phyloP scores from a whole-genome alignment of 2,113 vertebrate genomes.

The Megaleporinus macrocephalus region DNA sequence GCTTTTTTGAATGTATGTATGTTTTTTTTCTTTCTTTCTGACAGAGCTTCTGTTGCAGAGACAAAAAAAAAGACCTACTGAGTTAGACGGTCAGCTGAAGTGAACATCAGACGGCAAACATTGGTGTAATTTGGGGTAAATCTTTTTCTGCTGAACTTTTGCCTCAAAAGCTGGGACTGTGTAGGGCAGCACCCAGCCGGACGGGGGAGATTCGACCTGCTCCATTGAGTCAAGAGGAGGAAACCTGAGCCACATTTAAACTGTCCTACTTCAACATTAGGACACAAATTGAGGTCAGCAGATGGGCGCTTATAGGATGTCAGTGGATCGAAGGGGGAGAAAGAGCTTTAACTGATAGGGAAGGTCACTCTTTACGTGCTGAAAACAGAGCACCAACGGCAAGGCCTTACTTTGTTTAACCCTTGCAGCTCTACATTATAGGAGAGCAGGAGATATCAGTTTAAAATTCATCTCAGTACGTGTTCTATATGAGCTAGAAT shows the following conservation, averaged over 20 bases:
- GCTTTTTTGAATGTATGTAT: too few relatives aligned
- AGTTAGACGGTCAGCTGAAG: too few relatives aligned
- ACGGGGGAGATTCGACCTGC: not conserved
- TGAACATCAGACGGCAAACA: too few relatives aligned
- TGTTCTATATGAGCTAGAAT: too few relatives aligned
- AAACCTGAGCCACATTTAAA: not conserved
- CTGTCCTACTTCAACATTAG: slow-evolving; percentile 4
- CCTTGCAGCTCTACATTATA: not conserved
- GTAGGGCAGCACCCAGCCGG: not conserved
- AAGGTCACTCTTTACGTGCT: not conserved
- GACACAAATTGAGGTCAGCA: slow-evolving; percentile 2
- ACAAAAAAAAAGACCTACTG: too few relatives aligned
- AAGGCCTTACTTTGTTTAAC: not conserved
- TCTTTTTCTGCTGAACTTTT: not conserved
- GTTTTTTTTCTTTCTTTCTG: too few relatives aligned
- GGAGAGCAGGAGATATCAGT: too few relatives aligned
- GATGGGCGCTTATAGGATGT: not conserved
- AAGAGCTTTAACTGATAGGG: not conserved
- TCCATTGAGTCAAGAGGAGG: not conserved
- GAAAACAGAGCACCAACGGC: not conserved
- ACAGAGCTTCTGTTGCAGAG: too few relatives aligned
- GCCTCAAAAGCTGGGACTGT: not conserved
- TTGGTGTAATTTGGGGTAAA: too few relatives aligned
- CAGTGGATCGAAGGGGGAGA: not conserved
- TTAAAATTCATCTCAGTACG: too few relatives aligned